Base-by-base conservation (phyloP, 1,140 invertebrate genomes). In the Popillia japonica region DNA sequence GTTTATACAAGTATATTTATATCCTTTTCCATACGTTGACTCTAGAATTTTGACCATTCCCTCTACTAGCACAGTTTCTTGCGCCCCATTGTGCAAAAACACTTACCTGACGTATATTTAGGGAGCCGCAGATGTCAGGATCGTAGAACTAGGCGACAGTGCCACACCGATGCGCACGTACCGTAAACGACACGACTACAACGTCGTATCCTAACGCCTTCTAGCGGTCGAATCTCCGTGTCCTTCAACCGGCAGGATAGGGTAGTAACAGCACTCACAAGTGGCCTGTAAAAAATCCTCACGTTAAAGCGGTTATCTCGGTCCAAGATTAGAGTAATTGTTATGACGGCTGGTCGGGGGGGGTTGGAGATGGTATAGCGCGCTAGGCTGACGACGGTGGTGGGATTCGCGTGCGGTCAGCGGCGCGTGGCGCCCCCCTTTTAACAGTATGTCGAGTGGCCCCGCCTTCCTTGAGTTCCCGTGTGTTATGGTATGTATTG, bases 271-370 rank as follows among this genome's bases (percentile, higher is more conserved):
- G 48, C 61, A 68, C 61, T 68, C 61, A 68, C 61, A 68, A 68
- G 61, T 68, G 61, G 61, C 61, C 61, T 68, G 61, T 68, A 68
- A 68, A 68, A 68, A 68, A 68, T 68, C 22, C 61, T 68, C 22
- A 22, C 61, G 20, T 68, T 68, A 68, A 68, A 68, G 22, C 61
- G 20, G 61, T 68, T 68, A 68, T 68, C 61, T 68, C 61, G 22
- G 61, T 34, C 61, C 61, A 68, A 68, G 61, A 68, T 68, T 68
- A 68, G 61, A 68, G 61, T 68, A 68, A 68, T 68, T 68, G 61
- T 68, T 68, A 68, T 68, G 61, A 68, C 61, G 61, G 61, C 22
- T 68, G 22, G 61, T 23, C 61, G 61, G 61, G 20, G 44, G 11
- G 44, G 48, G 27, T 34, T 34, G 27, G 27, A 34, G 27, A 34